A percentile compares a stretch with the other conserved stretches of the same genome.
Evolutionary conservation across 2,797 vertebrate species (phyloP).

Genomic region (Enteromius paludinosus): DNA sequence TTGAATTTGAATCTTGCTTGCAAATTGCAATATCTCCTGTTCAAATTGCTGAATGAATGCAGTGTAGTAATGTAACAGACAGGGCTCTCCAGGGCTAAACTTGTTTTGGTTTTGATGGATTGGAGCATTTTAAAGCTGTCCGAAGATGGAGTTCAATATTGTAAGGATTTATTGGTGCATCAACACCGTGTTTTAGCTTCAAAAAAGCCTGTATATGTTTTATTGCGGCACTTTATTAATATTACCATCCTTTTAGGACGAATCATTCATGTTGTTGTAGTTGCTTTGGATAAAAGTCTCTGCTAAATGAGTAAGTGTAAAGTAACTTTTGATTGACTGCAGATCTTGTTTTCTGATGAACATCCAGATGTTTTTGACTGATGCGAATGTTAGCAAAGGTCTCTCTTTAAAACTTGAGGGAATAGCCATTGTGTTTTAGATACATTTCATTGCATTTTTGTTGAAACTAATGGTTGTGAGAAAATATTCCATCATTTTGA

Average conservation of each 20-base stretch:
- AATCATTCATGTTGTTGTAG: not conserved
- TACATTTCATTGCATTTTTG: constrained; percentile 49
- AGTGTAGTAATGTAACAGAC: not conserved
- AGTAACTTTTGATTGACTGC: not conserved
- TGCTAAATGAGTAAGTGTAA: not conserved
- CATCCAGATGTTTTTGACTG: constrained; percentile 22
- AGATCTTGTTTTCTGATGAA: not conserved
- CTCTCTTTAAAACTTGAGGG: constrained; percentile 56
- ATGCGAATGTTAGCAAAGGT: constrained; percentile 39
- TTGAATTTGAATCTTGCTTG: constrained; percentile 15
- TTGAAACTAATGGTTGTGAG: constrained; percentile 41
- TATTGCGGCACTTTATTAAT: not conserved
- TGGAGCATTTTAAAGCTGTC: not conserved
- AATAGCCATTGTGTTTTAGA: constrained; percentile 15
- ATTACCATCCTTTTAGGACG: not conserved
- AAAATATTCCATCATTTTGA: constrained; percentile 57
- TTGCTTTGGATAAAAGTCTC: not conserved
- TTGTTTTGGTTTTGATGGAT: constrained; percentile 50
- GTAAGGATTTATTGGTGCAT: not conserved
- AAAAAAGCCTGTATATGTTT: not conserved
- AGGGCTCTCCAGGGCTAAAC: not conserved
- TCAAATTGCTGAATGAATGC: constrained; percentile 13
- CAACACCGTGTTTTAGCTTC: not conserved
- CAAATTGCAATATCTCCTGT: constrained; percentile 4
- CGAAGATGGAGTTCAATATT: not conserved